Percentiles rank a stretch among this genome's conserved stretches.
phyloP scores from a whole-genome alignment of 2,113 vertebrate genomes.

The Microtus oregoni region DNA sequence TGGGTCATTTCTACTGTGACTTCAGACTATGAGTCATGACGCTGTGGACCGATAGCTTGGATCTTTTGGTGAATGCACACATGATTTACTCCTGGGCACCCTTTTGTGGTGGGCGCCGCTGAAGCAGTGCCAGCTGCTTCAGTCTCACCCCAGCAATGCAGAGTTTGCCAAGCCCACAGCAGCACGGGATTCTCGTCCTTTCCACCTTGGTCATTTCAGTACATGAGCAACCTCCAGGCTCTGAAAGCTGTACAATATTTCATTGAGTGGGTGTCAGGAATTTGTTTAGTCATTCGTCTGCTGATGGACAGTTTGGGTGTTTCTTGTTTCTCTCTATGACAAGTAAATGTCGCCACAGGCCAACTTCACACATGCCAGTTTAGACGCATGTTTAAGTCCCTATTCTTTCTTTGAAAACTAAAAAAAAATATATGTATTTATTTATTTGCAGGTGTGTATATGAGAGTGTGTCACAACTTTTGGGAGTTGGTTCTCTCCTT shows the following conservation, averaged over 20 bases:
- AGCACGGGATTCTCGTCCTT: background rate
- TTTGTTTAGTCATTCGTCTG: background rate
- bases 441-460: background rate
- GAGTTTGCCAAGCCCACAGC: background rate
- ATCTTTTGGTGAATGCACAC: background rate
- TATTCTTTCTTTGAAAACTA: background rate
- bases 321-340: conserved; percentile 16
- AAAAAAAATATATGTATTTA: background rate
- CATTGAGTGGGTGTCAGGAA: no score
- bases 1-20: background rate
- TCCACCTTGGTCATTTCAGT: background rate
- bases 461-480: background rate
- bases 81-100: background rate
- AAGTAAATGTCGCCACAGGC: background rate
- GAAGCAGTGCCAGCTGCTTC: background rate
- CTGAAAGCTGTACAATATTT: background rate
- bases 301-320: background rate
- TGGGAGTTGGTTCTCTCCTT: background rate
- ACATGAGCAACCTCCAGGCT: background rate
- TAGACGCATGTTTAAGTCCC: background rate
- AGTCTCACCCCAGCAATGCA: background rate
- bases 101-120: background rate
- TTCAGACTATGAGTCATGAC: background rate
- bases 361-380: background rate
- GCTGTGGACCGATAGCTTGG: background rate